Evolutionary conservation across 2,797 vertebrate genomes (phyloP).

Genomic region (Dermochelys coriacea): DNA sequence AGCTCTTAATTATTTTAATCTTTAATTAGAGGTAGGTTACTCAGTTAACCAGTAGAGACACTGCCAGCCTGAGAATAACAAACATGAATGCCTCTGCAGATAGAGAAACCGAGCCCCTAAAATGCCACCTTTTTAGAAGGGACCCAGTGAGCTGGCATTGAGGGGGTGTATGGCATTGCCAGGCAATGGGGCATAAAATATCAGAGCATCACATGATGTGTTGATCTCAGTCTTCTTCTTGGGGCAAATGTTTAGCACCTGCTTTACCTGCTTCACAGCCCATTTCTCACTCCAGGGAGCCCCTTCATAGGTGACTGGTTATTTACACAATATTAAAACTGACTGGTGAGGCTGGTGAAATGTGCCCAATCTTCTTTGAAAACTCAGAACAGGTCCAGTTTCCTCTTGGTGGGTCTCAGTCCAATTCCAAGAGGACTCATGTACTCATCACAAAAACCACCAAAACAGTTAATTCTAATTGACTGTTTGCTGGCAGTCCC

Average conservation of each 20-base stretch:
- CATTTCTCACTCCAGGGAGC: neutral
- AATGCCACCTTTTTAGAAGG: neutral
- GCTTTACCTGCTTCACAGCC: neutral
- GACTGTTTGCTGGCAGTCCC: neutral
- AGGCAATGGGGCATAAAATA: neutral
- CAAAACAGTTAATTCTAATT: neutral
- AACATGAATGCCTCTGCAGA: neutral
- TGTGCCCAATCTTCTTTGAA: neutral
- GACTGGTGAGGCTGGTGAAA: neutral
- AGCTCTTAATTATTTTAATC: constrained; percentile 1
- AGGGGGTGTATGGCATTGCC: neutral
- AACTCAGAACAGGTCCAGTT: neutral
- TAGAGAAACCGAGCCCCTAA: neutral
- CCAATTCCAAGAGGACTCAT: fast-evolving
- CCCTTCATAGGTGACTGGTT: neutral
- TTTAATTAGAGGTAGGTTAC: neutral
- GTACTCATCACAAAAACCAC: neutral
- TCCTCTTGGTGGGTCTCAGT: neutral
- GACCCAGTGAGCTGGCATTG: neutral
- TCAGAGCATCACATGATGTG: neutral
- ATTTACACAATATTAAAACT: neutral
- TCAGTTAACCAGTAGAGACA: neutral
- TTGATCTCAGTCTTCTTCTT: neutral
- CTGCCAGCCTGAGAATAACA: neutral
- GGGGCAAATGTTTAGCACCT: neutral